Percentiles rank a stretch among this genome's conserved stretches.
Conservation (phyloP, 1,140 invertebrate species). For the Metaphire vulgaris region DNA sequence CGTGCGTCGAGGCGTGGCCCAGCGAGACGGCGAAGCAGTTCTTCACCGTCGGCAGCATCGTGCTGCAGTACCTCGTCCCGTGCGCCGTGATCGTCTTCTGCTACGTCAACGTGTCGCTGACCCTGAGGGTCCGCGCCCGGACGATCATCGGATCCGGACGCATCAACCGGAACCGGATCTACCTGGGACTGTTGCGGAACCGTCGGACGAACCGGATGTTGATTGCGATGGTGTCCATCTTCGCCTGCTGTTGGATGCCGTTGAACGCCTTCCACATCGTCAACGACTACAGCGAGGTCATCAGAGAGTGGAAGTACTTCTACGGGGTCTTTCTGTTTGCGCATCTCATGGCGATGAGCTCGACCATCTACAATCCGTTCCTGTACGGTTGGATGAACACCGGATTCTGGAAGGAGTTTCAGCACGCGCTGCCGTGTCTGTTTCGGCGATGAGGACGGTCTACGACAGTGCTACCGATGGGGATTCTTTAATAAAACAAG, state of each 20-base stretch:
- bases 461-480: too few species aligned
- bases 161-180: conserved; percentile 59
- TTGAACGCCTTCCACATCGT: conserved; percentile 60
- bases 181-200: conserved; percentile 59
- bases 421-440: conserved; percentile 44
- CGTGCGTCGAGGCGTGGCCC: conserved; percentile 84
- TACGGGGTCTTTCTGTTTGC: conserved; percentile 76
- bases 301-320: conserved; percentile 73
- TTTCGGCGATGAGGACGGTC: conserved; percentile 27
- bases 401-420: conserved; percentile 92
- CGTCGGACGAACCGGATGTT: conserved; percentile 78
- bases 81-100: conserved; percentile 89
- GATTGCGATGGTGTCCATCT: conserved; percentile 92
- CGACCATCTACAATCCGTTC: conserved; percentile 55
- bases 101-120: conserved; percentile 83
- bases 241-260: conserved; percentile 91
- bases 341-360: conserved; percentile 90
- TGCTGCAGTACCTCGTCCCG: conserved; percentile 88
- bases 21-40: conserved; percentile 60
- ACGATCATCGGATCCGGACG: conserved; percentile 53
- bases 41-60: conserved; percentile 77
- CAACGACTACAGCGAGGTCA: conserved; percentile 42
- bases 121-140: conserved; percentile 60
- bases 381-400: conserved; percentile 98
- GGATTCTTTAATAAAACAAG: too few species aligned